Conservation (phyloP, 2,888 invertebrate genomes). For the Chloroclysta siterata region DNA sequence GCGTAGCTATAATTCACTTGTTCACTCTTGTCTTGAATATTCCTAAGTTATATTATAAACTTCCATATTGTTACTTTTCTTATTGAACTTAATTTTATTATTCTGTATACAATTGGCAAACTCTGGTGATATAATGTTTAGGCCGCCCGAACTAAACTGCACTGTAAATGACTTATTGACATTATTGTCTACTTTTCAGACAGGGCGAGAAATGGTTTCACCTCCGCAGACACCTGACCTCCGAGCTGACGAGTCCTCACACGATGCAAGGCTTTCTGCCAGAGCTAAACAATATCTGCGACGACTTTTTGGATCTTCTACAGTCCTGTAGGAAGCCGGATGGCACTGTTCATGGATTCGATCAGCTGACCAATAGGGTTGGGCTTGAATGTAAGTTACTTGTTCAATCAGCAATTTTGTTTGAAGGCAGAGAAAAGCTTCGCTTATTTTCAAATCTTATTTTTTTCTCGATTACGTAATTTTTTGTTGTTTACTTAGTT, state of each 20-base stretch:
- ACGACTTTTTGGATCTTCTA: constrained; percentile 90
- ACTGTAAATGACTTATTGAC: no score
- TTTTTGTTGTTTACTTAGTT: neutral
- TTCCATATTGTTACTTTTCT: no score
- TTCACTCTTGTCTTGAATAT: no score
- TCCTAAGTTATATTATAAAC: no score
- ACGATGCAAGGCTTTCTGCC: constrained; percentile 91
- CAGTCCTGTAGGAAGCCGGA: constrained; percentile 79
- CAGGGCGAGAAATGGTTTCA: constrained; percentile 92
- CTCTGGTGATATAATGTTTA: no score
- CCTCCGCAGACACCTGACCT: constrained; percentile 89
- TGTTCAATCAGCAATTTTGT: neutral
- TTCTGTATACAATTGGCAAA: no score
- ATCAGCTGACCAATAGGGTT: constrained; percentile 90
- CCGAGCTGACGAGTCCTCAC: constrained; percentile 90
- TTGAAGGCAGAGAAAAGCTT: no score
- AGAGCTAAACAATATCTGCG: constrained; percentile 89
- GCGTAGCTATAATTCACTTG: no score
- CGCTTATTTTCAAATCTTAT: no score
- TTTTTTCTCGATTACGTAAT: neutral
- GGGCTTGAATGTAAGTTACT: constrained; percentile 89
- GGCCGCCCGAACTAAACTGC: no score
- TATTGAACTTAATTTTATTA: no score
- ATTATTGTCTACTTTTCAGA: constrained; percentile 65
- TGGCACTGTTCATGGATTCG: constrained; percentile 86